Conservation (phyloP, 2,113 vertebrate genomes). For the Eira barbara region DNA sequence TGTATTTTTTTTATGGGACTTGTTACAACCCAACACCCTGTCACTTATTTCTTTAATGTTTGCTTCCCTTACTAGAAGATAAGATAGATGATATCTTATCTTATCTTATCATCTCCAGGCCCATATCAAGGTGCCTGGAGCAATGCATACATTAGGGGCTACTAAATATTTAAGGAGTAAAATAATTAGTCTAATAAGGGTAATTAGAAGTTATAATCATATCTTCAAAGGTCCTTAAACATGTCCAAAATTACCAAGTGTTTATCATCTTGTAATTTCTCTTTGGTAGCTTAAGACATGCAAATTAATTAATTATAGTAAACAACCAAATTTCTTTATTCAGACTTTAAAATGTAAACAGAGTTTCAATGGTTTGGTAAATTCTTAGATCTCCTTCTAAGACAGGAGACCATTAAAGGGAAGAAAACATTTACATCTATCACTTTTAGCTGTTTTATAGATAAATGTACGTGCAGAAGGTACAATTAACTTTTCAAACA, state of each 20-base stretch:
- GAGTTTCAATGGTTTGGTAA: not conserved
- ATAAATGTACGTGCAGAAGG: not conserved
- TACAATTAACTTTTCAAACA: not conserved
- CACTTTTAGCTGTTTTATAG: not conserved
- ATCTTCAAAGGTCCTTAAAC: constrained; percentile 29
- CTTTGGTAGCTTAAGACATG: not conserved
- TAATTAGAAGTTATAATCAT: not conserved
- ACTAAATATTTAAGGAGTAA: not conserved
- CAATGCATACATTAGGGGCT: not conserved
- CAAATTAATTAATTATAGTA: not conserved
- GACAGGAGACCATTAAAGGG: not conserved
- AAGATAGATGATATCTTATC: not conserved
- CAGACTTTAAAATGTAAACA: constrained; percentile 17
- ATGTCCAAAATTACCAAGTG: not conserved
- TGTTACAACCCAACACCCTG: not conserved
- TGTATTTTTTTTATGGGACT: not conserved
- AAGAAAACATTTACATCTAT: not conserved
- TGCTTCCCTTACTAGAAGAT: not conserved
- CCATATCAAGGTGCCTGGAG: not conserved
- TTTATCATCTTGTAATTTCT: not conserved
- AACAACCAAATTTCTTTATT: not conserved
- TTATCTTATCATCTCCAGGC: too few species aligned
- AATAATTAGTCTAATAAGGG: not conserved
- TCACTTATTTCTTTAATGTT: not conserved
- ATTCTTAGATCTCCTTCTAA: constrained; percentile 35